Evolutionary conservation across 2,113 vertebrate genomes (phyloP), one percentile per base, ranked within the genome.

Genomic region (Cathartes aura): DNA sequence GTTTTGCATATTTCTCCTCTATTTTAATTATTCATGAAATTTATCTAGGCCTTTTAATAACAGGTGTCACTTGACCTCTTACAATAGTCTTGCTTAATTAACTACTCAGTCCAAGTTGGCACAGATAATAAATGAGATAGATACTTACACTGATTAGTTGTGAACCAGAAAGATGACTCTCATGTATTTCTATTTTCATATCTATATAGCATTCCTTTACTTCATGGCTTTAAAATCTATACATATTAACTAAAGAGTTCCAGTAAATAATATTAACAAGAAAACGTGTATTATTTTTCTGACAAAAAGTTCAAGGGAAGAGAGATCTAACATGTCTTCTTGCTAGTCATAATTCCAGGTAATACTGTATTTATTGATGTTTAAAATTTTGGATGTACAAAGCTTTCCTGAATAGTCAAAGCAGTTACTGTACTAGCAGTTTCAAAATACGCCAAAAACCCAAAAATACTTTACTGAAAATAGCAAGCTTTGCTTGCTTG

Each of bases 391-490:
- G 36, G 26, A 63, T 47, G 6, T 67, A 81, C 27, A 48, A 74
- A 52, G 15, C 70, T 87, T 75, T 87, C 27, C 43, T 56, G 40
- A 95, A 71, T 1, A 84, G 42, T 40, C 64, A 89, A 55, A 84
- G 36, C 30, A 91, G 60, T 79, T 84, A 92, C 56, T 6, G 1
- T 58, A 66, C 18, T 34, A 94, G 27, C 34, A 91, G 36, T 63
- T 94, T 87, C 73, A 81, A 95, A 94, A 90, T 56, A 82, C 27
- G 67, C n/a, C 21, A 91, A 78, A 85, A 74, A 26, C 38, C 63
- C 52, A 4, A 79, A 92, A 96, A 95, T 80, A 80, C 34, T 93
- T 94, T 63, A 71, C 76, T 71, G 80, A 95, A 95, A 97, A 96
- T 68, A 93, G 83, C 38, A 89, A 82, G 53, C 50, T 90, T 85